phyloP scores from a whole-genome alignment of 2,888 invertebrate genomes.

The Eupithecia subfuscata region DNA sequence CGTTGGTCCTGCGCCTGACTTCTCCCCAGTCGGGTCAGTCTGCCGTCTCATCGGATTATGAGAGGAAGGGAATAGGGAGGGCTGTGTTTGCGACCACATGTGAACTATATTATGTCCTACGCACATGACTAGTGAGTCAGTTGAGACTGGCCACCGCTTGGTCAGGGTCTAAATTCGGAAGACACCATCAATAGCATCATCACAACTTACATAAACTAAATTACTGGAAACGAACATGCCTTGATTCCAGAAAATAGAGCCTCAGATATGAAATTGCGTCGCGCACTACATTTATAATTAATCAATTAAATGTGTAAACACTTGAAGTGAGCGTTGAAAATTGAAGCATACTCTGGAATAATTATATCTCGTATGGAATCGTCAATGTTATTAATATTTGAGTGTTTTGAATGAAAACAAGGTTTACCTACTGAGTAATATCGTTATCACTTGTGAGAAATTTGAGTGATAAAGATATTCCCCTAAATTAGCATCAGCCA shows the following conservation, averaged over 20 bases:
- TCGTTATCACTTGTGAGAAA: neutral
- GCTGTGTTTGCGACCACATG: neutral
- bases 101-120: neutral
- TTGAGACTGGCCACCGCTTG: no score
- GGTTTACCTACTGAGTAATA: neutral
- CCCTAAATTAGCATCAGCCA: neutral
- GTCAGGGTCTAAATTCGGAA: no score
- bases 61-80: neutral
- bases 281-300: neutral
- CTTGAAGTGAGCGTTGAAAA: neutral
- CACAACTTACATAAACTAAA: neutral
- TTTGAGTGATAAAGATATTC: neutral
- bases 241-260: neutral
- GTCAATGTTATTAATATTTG: neutral
- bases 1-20: neutral
- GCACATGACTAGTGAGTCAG: neutral
- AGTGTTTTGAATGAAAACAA: neutral
- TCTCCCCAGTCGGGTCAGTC: neutral
- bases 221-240: neutral
- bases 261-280: neutral
- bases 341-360: neutral
- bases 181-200: neutral
- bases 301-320: slow-evolving; percentile 4
- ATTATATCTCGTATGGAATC: neutral
- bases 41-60: neutral